Evolutionary conservation across 2,797 vertebrate genomes (phyloP).

Genomic region (Ctenopoma kingsleyae): DNA sequence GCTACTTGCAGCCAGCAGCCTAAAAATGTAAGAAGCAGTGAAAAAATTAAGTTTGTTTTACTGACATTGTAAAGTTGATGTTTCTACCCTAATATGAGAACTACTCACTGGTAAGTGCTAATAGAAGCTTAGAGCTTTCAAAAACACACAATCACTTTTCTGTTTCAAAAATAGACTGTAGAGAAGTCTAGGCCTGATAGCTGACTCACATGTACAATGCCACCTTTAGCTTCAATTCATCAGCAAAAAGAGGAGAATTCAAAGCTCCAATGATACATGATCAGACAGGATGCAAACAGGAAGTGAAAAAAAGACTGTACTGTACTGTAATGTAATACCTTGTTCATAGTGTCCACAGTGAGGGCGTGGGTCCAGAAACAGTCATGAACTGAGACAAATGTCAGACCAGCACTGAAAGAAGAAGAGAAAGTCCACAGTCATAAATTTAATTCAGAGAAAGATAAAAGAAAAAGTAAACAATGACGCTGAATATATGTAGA

Average conservation of each 20-base stretch:
- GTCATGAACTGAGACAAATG: constrained; percentile 96
- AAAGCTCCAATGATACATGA: constrained; percentile 1
- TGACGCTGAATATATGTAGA: background rate
- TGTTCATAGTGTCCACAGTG: constrained; percentile 93
- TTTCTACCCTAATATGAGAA: constrained; percentile 6
- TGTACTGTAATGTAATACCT: constrained; percentile 79
- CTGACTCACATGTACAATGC: background rate
- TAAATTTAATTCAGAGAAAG: constrained; percentile 2
- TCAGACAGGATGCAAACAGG: constrained; percentile 11
- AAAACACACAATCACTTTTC: background rate
- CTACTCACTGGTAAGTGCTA: background rate
- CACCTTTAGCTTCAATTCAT: constrained; percentile 21
- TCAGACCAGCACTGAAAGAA: constrained; percentile 88
- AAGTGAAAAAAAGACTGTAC: too few relatives aligned
- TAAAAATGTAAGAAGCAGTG: constrained; percentile 25
- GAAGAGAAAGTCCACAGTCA: background rate
- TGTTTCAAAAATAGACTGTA: background rate
- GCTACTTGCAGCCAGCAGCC: constrained; percentile 43
- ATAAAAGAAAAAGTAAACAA: background rate
- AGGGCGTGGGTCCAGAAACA: constrained; percentile 97
- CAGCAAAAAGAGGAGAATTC: constrained; percentile 1
- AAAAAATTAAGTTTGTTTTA: constrained; percentile 17
- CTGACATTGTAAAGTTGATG: constrained; percentile 18
- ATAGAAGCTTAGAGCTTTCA: constrained; percentile 5
- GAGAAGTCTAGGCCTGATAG: background rate